Base-by-base conservation (phyloP, 1,140 invertebrate species). In the Thalassaphorura encarpata region DNA sequence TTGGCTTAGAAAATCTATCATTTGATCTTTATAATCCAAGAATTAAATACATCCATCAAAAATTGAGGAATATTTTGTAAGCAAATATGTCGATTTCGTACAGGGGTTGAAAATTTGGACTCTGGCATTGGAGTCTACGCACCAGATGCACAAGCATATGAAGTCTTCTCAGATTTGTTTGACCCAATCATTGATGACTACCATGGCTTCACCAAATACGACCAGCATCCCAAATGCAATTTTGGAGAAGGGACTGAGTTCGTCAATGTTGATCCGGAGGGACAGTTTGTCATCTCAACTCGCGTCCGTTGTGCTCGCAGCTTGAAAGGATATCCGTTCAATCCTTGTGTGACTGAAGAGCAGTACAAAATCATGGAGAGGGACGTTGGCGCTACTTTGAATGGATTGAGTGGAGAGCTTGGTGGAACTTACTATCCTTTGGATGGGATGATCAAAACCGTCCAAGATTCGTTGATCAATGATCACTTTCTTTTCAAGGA, bases 401-500 rank as follows among this genome's bases (percentile, higher is more conserved):
- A 29, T 6, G 40, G 40, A 27, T 47, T 62, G 16, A 8, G 41
- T 18, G 60, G 60, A 42, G 60, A 62, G 33, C 47, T 54, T 21
- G 54, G 55, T 46, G 62, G 62, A 55, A 90, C 86, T 56, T 97
- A 93, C 80, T 92, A 86, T 72, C 91, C 92, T 24, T 77, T 97
- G 61, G 90, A 89, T 57, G 89, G 89, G 66, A 96, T 95, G 91
- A 84, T 83, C 73, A 94, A 94, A 76, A 83, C 89, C 42, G 83
- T 86, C 41, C 90, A 95, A 75, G 88, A 93, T 71, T 86, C 94
- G 73, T 78, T 96, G 64, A 95, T 94, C 70, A 89, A 94, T 70
- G 92, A 97, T 75, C 93, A 96, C 73, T 97, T 96, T 83, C 80
- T 97, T 54, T 96, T 96, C 83, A 95, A 96, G 79, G 91, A 96